Conservation (phyloP, 1,140 invertebrate species). For the Cardiocondyla obscurior region DNA sequence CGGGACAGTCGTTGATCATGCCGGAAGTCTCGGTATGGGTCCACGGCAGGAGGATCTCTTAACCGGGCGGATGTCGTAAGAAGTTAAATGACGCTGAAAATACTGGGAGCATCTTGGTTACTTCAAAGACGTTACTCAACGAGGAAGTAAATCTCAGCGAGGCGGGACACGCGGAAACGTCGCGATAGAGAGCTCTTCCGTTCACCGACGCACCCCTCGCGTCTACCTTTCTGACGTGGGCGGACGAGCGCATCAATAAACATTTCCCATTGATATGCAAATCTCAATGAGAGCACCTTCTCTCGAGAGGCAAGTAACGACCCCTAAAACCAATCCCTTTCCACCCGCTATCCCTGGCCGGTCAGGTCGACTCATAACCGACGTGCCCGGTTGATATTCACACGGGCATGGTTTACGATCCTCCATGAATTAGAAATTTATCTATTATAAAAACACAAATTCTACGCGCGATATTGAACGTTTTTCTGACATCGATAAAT, state of each 20-base stretch:
- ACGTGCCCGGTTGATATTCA: slow-evolving; percentile 38
- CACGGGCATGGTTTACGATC: slow-evolving; percentile 44
- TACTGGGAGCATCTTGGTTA: slow-evolving; percentile 30
- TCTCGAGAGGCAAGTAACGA: slow-evolving; percentile 58
- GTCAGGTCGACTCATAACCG: slow-evolving; percentile 19
- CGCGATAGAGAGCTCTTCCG: not conserved
- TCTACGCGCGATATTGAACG: slow-evolving; percentile 33
- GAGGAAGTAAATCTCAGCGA: slow-evolving; percentile 29
- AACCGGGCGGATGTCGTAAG: slow-evolving; percentile 34
- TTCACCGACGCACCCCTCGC: not conserved
- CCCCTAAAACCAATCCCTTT: slow-evolving; percentile 55
- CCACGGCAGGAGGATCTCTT: slow-evolving; percentile 25
- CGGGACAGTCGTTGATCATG: slow-evolving; percentile 22
- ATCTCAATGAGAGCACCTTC: slow-evolving; percentile 58
- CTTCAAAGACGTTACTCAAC: slow-evolving; percentile 39
- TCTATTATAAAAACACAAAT: slow-evolving; percentile 40
- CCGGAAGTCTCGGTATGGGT: slow-evolving; percentile 7
- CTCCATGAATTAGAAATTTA: slow-evolving; percentile 66
- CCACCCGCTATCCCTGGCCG: not conserved
- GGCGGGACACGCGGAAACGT: not conserved
- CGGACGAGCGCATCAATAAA: slow-evolving; percentile 69
- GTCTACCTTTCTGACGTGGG: slow-evolving; percentile 26
- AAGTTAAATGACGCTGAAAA: slow-evolving; percentile 60
- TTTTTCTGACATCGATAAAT: not conserved
- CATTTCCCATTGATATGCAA: slow-evolving; percentile 69